phyloP scores from a whole-genome alignment of 92 coral and sea anemone genomes.

The Epizoanthus stellaris region DNA sequence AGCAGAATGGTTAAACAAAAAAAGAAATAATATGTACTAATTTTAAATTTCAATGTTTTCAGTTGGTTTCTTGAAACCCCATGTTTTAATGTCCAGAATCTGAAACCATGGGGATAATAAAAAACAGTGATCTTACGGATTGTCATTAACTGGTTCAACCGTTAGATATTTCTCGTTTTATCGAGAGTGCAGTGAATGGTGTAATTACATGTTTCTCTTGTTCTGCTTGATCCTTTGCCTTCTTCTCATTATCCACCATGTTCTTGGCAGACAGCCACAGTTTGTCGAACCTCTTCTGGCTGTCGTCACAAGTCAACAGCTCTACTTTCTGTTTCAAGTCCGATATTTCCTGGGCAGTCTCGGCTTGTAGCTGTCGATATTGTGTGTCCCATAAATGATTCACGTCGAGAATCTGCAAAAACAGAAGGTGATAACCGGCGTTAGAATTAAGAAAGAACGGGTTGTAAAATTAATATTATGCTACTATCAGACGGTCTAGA shows the following conservation, averaged over 20 bases:
- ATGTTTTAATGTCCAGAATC: neutral
- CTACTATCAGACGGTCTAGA: too few species aligned
- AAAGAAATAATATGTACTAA: too few species aligned
- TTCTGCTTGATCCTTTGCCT: constrained; percentile 49
- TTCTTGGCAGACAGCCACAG: constrained; percentile 46
- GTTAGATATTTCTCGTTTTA: too few species aligned
- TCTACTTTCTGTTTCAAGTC: constrained; percentile 76
- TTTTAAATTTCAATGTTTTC: too few species aligned
- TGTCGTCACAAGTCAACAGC: constrained; percentile 47
- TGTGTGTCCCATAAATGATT: constrained; percentile 89
- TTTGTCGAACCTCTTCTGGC: constrained; percentile 53
- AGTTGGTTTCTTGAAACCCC: too few species aligned
- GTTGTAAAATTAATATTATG: neutral
- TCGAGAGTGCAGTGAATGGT: too few species aligned
- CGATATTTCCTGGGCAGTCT: constrained; percentile 60
- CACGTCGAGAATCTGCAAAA: constrained; percentile 76
- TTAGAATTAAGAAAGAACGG: neutral
- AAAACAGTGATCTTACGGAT: too few species aligned
- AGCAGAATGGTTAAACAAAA: too few species aligned
- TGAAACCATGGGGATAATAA: neutral
- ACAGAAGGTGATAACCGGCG: neutral
- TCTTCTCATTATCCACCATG: constrained; percentile 58
- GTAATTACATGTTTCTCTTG: constrained; percentile 31
- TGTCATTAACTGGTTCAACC: too few species aligned
- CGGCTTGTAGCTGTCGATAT: constrained; percentile 72